Base-by-base conservation (phyloP, 2,113 vertebrate genomes). In the Oophaga pumilio region DNA sequence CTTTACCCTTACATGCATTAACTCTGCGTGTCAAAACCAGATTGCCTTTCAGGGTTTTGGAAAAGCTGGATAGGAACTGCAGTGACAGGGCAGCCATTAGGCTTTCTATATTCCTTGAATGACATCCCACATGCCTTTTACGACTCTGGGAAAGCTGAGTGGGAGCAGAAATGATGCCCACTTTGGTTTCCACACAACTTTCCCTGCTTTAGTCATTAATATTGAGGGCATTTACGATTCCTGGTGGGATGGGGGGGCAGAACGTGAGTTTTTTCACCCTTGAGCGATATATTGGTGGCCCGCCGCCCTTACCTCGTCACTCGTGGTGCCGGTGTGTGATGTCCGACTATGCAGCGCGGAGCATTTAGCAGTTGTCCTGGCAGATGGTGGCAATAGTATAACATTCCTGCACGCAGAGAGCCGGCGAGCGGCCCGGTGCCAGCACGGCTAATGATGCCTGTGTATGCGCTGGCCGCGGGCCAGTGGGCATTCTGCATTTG, bases 371-470 rank as follows among this genome's bases (percentile, higher is more conserved):
- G 52, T 12, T 77, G 50, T 15, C 50, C 52, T 78, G 76, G 53
- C 76, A 78, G n/a, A 56, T 8, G 50, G 0, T 9, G 8, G 20
- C 74, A 24, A 13, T 71, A 49, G 69, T 26, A 2, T 26, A 18
- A 59, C n/a, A 79, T 79, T 79, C 76, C 77, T 80, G 76, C 52
- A 12, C 73, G 50, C 73, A 13, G 18, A 22, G 71, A 43, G 24
- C 10, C 68, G 13, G 43, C 43, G 69, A 18, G 69, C 69, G 1
- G 71, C 68, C 13, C 26, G 13, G 4, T 69, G 66, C 66, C 66
- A 69, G 26, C 69, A 18, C 9, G 52, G 43, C 49, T 60, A 22
- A 68, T 50, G 50, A 82, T 68, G 14, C 62, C 14, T 14, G 5
- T 74, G 10, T 43, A 43, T 74, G 50, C 28, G 14, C 76, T 13